phyloP scores from a whole-genome alignment of 2,113 vertebrate genomes.

The Gadus chalcogrammus region DNA sequence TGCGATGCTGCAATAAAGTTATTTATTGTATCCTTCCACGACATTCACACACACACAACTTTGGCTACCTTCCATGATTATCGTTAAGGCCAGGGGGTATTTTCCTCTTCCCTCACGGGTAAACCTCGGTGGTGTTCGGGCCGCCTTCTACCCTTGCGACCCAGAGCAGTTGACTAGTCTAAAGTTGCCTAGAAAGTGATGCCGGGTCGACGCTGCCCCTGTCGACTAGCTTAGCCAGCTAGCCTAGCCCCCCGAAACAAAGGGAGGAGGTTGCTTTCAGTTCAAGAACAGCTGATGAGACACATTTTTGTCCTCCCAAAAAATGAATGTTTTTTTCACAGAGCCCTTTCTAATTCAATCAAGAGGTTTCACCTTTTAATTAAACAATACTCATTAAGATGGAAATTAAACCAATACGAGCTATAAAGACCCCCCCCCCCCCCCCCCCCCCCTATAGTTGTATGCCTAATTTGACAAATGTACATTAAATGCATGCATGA shows the following conservation, averaged over 20 bases:
- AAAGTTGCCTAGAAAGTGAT: conserved; percentile 71
- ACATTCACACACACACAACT: conserved; percentile 67
- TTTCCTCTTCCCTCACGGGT: conserved; percentile 31
- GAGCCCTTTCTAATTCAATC: too few species aligned
- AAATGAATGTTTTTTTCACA: too few species aligned
- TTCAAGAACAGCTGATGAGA: conserved; percentile 72
- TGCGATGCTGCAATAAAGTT: conserved; percentile 65
- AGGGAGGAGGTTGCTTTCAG: conserved; percentile 70
- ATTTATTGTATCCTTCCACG: conserved; percentile 56
- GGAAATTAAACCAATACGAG: too few species aligned
- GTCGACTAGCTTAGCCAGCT: conserved; percentile 62
- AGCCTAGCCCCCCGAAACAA: conserved; percentile 69
- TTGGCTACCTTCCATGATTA: conserved; percentile 64
- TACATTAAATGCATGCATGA: too few species aligned
- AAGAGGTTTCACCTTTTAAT: too few species aligned
- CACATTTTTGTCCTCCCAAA: conserved; percentile 36
- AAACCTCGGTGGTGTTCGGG: conserved; percentile 42
- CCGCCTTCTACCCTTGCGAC: conserved; percentile 30
- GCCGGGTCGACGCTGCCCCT: conserved; percentile 35
- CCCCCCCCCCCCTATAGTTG: too few species aligned
- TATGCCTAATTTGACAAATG: too few species aligned
- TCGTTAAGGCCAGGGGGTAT: conserved; percentile 39
- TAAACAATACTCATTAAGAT: too few species aligned
- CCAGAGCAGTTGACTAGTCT: conserved; percentile 65
- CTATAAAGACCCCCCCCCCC: too few species aligned